Conservation (phyloP, 2,113 vertebrate species). For the Geococcyx californianus region DNA sequence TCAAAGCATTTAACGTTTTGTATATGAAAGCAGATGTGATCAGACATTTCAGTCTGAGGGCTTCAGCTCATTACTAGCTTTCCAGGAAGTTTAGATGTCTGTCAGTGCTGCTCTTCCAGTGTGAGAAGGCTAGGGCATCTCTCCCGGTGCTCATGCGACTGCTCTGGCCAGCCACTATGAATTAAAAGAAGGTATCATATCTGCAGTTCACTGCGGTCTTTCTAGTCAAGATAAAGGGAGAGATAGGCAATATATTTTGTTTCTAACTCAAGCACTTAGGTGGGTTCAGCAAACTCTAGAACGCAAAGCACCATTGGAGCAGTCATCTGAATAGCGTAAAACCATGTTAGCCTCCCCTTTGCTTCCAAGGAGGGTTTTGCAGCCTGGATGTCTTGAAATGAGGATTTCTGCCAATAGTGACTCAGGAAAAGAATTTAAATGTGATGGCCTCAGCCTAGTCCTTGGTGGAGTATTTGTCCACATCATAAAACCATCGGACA, state of each 20-base stretch:
- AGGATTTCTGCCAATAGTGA: conserved; percentile 55
- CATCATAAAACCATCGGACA: conserved; percentile 81
- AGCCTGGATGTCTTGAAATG: conserved; percentile 44
- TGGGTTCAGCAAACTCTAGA: not conserved
- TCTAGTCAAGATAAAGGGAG: not conserved
- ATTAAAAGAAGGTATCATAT: not conserved
- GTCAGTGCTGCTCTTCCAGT: not conserved
- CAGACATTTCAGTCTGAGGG: not conserved
- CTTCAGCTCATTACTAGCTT: not conserved
- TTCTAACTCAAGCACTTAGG: not conserved
- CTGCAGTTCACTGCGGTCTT: not conserved
- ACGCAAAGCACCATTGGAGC: not conserved
- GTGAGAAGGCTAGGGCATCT: not conserved
- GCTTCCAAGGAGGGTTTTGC: conserved; percentile 55
- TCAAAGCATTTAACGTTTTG: not conserved
- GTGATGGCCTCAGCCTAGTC: conserved; percentile 64
- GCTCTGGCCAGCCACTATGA: not conserved
- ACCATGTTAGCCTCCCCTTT: conserved; percentile 37
- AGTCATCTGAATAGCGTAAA: not conserved
- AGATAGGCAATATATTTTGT: not conserved
- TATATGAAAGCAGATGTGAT: not conserved
- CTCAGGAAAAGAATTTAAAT: conserved; percentile 66
- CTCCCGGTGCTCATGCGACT: not conserved
- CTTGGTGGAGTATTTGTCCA: conserved; percentile 80
- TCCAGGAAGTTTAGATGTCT: not conserved